These are phyloP conservation scores for Lemur catta DNA, from an alignment of 2,797 vertebrate species.

Conservation along the genomic window DNA sequence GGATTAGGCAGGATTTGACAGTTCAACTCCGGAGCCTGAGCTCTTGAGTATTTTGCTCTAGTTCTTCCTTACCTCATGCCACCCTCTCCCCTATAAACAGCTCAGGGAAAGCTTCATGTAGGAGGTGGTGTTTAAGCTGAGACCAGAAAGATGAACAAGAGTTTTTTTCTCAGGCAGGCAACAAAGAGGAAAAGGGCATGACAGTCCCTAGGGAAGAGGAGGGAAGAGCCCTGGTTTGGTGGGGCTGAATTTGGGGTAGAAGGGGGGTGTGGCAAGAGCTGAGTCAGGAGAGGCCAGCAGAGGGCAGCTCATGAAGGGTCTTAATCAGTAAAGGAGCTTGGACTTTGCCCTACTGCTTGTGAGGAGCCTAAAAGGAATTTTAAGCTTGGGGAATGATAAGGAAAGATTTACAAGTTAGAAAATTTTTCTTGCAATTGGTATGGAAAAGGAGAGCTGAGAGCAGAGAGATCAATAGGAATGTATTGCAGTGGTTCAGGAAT, in stretches of 20 bases:
- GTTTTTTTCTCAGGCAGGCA: background rate
- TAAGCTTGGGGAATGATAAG: background rate
- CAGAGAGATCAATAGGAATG: background rate
- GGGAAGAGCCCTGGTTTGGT: background rate
- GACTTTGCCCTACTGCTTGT: background rate
- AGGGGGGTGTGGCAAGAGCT: background rate
- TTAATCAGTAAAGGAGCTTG: background rate
- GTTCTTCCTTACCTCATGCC: background rate
- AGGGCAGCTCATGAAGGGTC: background rate
- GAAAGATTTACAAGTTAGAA: slow-evolving; percentile 1
- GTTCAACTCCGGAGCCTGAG: background rate
- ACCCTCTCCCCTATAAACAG: background rate
- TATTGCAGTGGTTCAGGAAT: background rate
- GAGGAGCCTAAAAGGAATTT: background rate
- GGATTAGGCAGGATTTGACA: background rate
- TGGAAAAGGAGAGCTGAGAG: background rate
- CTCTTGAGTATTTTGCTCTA: background rate
- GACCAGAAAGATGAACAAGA: background rate
- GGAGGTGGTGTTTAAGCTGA: background rate
- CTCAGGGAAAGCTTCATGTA: background rate
- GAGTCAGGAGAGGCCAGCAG: background rate
- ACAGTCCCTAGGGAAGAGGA: background rate
- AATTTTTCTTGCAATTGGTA: background rate
- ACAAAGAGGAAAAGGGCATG: background rate
- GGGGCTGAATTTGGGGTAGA: background rate